Base-by-base conservation (phyloP, 2,113 vertebrate species). In the Lota lota region DNA sequence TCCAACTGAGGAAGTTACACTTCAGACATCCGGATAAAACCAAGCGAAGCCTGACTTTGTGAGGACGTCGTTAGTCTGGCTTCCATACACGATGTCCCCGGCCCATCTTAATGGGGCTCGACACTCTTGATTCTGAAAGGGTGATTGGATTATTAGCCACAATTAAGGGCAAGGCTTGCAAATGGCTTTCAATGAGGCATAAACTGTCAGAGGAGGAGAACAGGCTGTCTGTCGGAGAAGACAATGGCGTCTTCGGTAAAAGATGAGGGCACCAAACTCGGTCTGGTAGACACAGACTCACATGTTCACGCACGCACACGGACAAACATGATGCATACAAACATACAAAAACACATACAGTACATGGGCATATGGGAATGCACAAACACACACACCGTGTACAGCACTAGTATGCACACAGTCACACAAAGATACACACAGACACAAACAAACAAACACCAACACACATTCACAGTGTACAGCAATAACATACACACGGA, bases 61-160 rank as follows among this genome's bases (percentile, higher is more conserved):
- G 63, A 53, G 53, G 65, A 69, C 69, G 68, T 69, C 82, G 82
- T 89, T 80, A 85, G 72, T 80, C 70, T 72, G 67, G 57, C 74
- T 75, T 58, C 56, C 63, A 66, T 72, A 15, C 5, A 68, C 58
- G 60, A 82, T 83, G 85, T 72, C 51, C 77, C 76, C 76, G 78
- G 85, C 88, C 77, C 58, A 67, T 80, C 80, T 83, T 88, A 84
- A 88, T 87, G 83, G 77, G 36, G 76, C 81, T 77, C 85, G 80
- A 79, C 73, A 15, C 77, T 22, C 74, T 47, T 79, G 84, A 83
- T 87, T 74, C 76, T 20, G 58, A 66, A 67, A 85, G 69, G 73
- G 77, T 68, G 78, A 85, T 78, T 79, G 82, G 86, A 83, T 88
- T 87, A 88, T 88, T 88, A 87, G 78, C 82, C 84, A 77, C 84